Base-by-base conservation (phyloP, 2,888 invertebrate species). In the Liposcelis brunnea region DNA sequence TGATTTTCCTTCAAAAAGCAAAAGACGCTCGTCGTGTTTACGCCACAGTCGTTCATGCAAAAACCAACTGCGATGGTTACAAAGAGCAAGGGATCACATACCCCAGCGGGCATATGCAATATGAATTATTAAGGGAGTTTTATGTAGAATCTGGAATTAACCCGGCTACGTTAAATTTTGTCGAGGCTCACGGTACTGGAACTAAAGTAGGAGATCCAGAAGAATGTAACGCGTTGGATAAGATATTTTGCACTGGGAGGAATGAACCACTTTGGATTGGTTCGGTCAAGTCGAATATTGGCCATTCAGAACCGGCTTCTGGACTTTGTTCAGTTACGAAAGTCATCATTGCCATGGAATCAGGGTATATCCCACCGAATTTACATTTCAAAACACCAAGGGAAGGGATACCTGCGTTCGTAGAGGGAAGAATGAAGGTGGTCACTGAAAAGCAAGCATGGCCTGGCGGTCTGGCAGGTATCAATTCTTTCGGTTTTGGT, bases 401-500 rank as follows among this genome's bases (percentile, higher is more conserved):
- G 18, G 62, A 52, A 26, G 58, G 56, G n/a, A 56, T 57, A 0
- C 63, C 68, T 12, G 71, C 76, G 0, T 59, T 84, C 1, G 65
- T 67, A 1, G 71, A 77, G 26, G 76, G 75, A 1, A 65, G 76
- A 36, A 59, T 57, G n/a, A 50, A 54, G 46, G 57, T 55, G 1
- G 77, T 94, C 1, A 74, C 78, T 0, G 82, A 78, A 42, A 71
- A 68, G 59, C 77, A 64, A 16, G 74, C 71, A 0, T 80, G 86
- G 71, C 63, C 72, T 31, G 79, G 80, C 26, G 83, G 84, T 15
- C 52, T 80, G 57, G 77, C 80, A 18, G 91, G 82, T 2, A 70
- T 93, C 18, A 94, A 87, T 66, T 89, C 86, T 8, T 94, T 93
- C 59, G 93, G 93, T 0, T 94, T 94, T 58, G 93, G 93, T 21